Evolutionary conservation across 2,888 invertebrate species (phyloP).

Genomic region (Sialis fuliginosa): DNA sequence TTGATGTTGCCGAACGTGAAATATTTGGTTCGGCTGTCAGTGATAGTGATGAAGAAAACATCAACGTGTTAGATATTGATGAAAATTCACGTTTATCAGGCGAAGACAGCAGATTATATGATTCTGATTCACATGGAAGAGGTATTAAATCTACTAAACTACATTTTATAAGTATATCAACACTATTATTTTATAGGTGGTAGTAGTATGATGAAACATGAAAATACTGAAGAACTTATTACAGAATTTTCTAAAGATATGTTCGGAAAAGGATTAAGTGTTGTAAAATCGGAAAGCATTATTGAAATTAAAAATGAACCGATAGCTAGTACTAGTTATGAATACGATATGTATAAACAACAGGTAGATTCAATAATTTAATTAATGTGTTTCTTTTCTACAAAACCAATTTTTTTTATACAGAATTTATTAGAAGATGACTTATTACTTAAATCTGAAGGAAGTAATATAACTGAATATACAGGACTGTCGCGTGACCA

Average conservation of each 20-base stretch:
- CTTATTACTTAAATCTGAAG: constrained; percentile 4
- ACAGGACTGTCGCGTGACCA: constrained; percentile 13
- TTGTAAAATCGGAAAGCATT: constrained; percentile 1
- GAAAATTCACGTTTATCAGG: constrained; percentile 58
- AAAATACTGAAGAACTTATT: constrained; percentile 23
- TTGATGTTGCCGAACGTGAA: constrained; percentile 48
- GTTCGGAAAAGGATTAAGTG: constrained; percentile 19
- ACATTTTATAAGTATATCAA: no score
- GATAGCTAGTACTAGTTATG: neutral
- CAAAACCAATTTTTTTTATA: no score
- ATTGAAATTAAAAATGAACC: constrained; percentile 1
- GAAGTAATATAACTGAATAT: constrained; percentile 4
- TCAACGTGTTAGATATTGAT: constrained; percentile 60
- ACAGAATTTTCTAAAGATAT: constrained; percentile 44
- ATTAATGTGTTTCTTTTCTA: no score
- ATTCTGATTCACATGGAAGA: constrained; percentile 38
- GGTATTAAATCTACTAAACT: neutral
- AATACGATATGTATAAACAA: constrained; percentile 1
- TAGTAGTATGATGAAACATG: neutral
- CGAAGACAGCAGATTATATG: constrained; percentile 56
- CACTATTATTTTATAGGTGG: neutral
- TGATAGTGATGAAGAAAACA: constrained; percentile 65
- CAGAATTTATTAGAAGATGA: no score
- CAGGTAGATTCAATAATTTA: neutral
- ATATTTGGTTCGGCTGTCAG: constrained; percentile 88